phyloP scores from a whole-genome alignment of 2,888 invertebrate species.

The Microctonus aethiopoides region DNA sequence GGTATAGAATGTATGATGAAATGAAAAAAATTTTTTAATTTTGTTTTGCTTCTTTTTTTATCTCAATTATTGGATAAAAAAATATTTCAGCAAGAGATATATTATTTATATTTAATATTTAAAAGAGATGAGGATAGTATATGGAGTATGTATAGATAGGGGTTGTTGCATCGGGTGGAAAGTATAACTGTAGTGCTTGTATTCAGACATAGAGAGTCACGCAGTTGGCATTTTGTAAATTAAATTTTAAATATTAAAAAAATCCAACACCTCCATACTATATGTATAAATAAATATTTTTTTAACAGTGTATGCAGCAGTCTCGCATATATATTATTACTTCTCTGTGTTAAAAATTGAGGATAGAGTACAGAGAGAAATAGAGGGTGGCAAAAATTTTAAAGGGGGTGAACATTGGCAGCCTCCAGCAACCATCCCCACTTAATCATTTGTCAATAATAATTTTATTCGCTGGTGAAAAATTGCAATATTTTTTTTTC shows the following conservation, averaged over 20 bases:
- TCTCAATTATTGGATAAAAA: no score
- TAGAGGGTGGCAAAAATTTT: constrained; percentile 28
- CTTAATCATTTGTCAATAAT: constrained; percentile 66
- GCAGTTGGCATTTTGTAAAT: constrained; percentile 66
- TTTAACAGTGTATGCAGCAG: not conserved
- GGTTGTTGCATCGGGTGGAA: constrained; percentile 4
- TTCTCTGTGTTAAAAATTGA: constrained; percentile 28
- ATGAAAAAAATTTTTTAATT: no score
- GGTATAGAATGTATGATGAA: no score
- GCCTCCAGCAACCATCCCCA: constrained; percentile 50
- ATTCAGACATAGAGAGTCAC: constrained; percentile 44
- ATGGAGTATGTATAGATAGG: not conserved
- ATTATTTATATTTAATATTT: not conserved
- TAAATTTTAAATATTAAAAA: constrained; percentile 68
- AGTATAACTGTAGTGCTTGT: constrained; percentile 24
- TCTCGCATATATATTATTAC: constrained; percentile 1
- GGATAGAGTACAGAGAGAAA: constrained; percentile 5
- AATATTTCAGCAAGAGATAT: not conserved
- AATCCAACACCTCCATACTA: constrained; percentile 50
- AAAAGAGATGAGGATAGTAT: not conserved
- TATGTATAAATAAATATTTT: not conserved
- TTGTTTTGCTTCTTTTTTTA: no score
- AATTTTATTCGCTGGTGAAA: constrained; percentile 65
- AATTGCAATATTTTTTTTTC: constrained; percentile 56
- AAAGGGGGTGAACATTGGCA: constrained; percentile 34